Percentiles rank a stretch among this genome's conserved stretches.
Conservation (phyloP, 2,113 vertebrate species). For the Electrona antarctica region DNA sequence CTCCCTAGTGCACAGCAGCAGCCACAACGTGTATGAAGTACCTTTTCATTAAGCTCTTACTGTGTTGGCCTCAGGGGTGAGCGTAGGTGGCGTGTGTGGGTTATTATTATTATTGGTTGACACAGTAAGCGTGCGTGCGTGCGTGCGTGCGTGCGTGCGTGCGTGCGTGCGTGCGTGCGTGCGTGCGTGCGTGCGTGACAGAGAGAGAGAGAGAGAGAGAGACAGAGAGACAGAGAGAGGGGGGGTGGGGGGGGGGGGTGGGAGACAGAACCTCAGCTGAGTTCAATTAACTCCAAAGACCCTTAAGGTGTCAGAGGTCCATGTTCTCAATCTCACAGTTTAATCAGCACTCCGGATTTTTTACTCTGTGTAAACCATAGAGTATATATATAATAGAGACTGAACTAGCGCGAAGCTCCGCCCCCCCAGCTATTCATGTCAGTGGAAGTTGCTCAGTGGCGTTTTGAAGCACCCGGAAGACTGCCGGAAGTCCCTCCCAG, state of each 20-base stretch:
- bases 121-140: not conserved
- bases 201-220: not conserved
- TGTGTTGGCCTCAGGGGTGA: constrained; percentile 62
- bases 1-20: constrained; percentile 52
- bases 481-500: too few species aligned
- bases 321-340: too few species aligned
- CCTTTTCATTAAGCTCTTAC: constrained; percentile 74
- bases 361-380: too few species aligned
- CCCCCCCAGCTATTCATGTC: too few species aligned
- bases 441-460: too few species aligned
- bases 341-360: too few species aligned
- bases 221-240: constrained; percentile 13
- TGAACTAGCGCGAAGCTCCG: too few species aligned
- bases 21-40: constrained; percentile 58
- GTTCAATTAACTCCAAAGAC: too few species aligned
- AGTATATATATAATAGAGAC: too few species aligned
- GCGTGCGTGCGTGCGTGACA: not conserved
- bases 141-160: not conserved
- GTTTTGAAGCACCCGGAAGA: too few species aligned
- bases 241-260: constrained; percentile 4
- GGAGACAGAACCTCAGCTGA: too few species aligned
- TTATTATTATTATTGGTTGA: not conserved
- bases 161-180: not conserved
- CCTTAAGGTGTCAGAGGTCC: too few species aligned
- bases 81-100: not conserved